Percentiles rank a stretch among this genome's conserved stretches.
phyloP scores from a whole-genome alignment of 2,888 invertebrate species.

The Hedya salicella region DNA sequence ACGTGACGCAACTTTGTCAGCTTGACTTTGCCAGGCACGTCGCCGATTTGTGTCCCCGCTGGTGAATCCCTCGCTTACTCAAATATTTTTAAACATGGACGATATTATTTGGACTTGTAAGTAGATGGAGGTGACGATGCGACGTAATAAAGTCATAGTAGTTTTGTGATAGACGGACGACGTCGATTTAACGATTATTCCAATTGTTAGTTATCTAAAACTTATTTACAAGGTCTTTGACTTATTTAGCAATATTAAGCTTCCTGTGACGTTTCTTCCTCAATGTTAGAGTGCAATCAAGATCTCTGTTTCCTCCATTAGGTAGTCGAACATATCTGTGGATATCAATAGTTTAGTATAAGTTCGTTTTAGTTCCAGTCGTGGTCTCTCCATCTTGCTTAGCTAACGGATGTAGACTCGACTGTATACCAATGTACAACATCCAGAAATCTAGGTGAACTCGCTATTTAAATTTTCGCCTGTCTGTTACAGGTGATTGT shows the following conservation, averaged over 20 bases:
- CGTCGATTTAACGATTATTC: conserved; percentile 17
- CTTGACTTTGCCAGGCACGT: too few relatives aligned
- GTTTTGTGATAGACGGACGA: conserved; percentile 2
- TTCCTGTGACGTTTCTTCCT: conserved; percentile 33
- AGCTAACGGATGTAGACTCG: neutral
- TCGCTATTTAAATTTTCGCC: conserved; percentile 12
- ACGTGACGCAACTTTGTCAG: too few relatives aligned
- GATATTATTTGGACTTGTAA: too few relatives aligned
- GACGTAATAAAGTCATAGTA: neutral
- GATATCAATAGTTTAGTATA: conserved; percentile 43
- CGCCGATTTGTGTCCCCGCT: too few relatives aligned
- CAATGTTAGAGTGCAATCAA: conserved; percentile 36
- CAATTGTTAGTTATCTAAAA: conserved; percentile 33
- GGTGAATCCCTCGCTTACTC: too few relatives aligned
- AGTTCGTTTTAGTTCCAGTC: conserved; percentile 30
- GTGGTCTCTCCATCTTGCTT: neutral
- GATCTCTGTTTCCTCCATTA: conserved; percentile 34
- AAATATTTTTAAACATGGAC: too few relatives aligned
- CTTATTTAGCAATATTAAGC: conserved; percentile 37
- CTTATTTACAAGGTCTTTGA: conserved; percentile 32
- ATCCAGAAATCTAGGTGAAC: conserved; percentile 17
- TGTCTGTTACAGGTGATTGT: neutral
- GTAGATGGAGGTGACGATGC: too few relatives aligned
- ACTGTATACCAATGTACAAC: neutral
- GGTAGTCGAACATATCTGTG: conserved; percentile 41